phyloP scores from a whole-genome alignment of 2,888 invertebrate species.

The Monoplex corrugatus region DNA sequence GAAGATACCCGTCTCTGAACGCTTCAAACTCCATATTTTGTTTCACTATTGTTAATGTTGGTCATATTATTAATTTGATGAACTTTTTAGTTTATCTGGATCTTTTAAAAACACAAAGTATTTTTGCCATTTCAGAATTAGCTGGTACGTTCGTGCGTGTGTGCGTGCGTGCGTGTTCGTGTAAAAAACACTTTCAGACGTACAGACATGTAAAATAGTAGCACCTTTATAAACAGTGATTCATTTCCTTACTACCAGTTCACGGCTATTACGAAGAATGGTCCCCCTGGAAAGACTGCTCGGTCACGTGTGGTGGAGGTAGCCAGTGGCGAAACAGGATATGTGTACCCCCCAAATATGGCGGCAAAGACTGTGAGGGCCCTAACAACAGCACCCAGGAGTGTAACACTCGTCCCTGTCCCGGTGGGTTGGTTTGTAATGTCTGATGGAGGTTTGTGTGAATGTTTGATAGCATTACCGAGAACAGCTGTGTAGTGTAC shows the following conservation, averaged over 20 bases:
- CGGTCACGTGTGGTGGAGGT: slow-evolving; percentile 75
- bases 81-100: neutral
- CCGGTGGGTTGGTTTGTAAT: slow-evolving; percentile 64
- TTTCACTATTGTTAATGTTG: too few species aligned
- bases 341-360: slow-evolving; percentile 68
- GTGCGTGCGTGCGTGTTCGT: neutral
- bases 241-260: slow-evolving; percentile 64
- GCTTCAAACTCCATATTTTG: too few species aligned
- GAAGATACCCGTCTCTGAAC: too few species aligned
- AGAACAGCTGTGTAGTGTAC: too few species aligned
- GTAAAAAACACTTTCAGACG: slow-evolving; percentile 1
- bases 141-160: too few species aligned
- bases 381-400: slow-evolving; percentile 58
- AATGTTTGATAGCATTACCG: too few species aligned
- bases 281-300: slow-evolving; percentile 72
- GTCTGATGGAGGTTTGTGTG: too few species aligned
- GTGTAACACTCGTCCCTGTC: slow-evolving; percentile 73
- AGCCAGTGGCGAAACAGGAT: slow-evolving; percentile 59
- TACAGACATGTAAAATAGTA: neutral
- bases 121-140: too few species aligned
- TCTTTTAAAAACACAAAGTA: neutral
- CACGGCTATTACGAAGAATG: slow-evolving; percentile 73
- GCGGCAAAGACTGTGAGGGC: slow-evolving; percentile 71
- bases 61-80: too few species aligned
- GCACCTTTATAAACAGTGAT: neutral